A percentile compares a stretch with the other conserved stretches of the same genome.
Conservation (phyloP, 2,797 vertebrate genomes). For the Toxotes lorentzi region DNA sequence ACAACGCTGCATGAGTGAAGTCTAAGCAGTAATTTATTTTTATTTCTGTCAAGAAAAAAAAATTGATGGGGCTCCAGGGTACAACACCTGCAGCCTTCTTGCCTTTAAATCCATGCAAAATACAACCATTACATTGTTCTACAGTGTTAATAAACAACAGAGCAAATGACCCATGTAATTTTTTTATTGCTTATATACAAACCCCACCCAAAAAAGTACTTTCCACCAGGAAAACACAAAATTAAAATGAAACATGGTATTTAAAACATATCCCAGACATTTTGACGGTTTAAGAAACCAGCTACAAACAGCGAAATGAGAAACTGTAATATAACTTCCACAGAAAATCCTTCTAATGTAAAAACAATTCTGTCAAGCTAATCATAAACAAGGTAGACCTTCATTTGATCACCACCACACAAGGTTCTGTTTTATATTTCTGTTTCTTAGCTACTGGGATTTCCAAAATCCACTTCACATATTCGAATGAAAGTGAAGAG, state of each 20-base stretch:
- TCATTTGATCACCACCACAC: background rate
- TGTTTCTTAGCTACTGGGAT: background rate
- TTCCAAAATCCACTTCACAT: background rate
- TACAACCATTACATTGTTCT: background rate
- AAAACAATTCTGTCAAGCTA: conserved; percentile 29
- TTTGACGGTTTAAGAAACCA: conserved; percentile 27
- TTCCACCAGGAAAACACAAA: conserved; percentile 21
- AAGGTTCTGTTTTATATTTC: background rate
- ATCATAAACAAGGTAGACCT: background rate
- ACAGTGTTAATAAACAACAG: conserved; percentile 6
- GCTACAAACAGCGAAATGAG: conserved; percentile 37
- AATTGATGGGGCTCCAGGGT: background rate
- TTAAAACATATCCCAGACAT: conserved; percentile 34
- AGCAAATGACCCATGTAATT: conserved; percentile 32
- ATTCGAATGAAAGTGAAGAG: background rate
- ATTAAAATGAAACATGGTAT: conserved; percentile 12
- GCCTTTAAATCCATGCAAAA: background rate
- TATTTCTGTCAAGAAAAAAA: conserved; percentile 29
- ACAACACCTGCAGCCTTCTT: background rate
- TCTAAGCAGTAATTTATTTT: conserved; percentile 4
- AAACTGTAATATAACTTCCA: conserved; percentile 18
- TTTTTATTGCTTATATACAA: conserved; percentile 58
- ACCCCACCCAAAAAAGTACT: conserved; percentile 10
- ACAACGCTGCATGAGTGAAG: background rate
- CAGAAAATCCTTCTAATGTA: conserved; percentile 33